Percentiles rank a stretch among this genome's conserved stretches.
Conservation (phyloP, 2,888 invertebrate species). For the Microctonus brassicae region DNA sequence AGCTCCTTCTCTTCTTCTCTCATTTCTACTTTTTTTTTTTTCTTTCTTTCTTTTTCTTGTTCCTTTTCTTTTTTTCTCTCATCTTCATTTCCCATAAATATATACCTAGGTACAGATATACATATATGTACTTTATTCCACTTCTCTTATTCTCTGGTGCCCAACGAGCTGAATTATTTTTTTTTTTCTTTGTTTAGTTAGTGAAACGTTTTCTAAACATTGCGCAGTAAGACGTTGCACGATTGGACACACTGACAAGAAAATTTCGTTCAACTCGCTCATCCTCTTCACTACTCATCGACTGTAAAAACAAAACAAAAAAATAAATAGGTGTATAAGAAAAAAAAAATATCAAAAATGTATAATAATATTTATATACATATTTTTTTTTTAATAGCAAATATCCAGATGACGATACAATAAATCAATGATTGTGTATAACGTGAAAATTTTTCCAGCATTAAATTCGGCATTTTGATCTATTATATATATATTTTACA, state of each 20-base stretch:
- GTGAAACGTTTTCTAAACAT: constrained; percentile 32
- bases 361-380: not conserved
- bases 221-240: constrained; percentile 10
- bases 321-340: not conserved
- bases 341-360: not conserved
- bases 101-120: not conserved
- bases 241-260: not conserved
- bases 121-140: constrained; percentile 1
- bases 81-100: not conserved
- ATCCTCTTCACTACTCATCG: not conserved
- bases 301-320: not conserved
- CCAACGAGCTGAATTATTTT: constrained; percentile 24
- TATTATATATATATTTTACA: constrained; percentile 5
- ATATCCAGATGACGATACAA: too few species aligned
- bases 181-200: constrained; percentile 23
- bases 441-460: constrained; percentile 1
- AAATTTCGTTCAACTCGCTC: constrained; percentile 15
- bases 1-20: constrained; percentile 12
- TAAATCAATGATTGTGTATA: not conserved
- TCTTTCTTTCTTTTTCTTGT: too few species aligned
- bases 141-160: constrained; percentile 2
- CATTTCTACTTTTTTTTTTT: constrained; percentile 22
- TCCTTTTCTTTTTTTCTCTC: too few species aligned
- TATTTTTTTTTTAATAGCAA: not conserved
- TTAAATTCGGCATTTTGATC: not conserved